Evolutionary conservation across 2,797 vertebrate species (phyloP), one percentile per base, ranked within the genome.

Genomic region (Thripadectes ignobilis): DNA sequence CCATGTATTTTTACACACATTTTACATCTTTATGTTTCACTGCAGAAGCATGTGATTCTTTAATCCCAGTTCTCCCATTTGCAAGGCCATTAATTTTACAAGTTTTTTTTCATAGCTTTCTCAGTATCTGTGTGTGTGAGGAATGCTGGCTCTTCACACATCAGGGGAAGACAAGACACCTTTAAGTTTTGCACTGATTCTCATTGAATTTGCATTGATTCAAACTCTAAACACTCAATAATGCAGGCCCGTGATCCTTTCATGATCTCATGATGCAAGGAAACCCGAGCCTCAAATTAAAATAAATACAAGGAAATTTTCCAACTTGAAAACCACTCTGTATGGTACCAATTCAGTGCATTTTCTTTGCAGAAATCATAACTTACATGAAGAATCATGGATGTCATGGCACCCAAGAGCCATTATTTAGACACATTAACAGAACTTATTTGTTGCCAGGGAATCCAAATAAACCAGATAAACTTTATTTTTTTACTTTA

Each of bases 321-420:
- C 46, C 45, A 59, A 62, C 66, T 65, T 68, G 16, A 26, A 48
- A 85, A 59, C 43, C n/a, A 73, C 9, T 57, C 29, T 66, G 48
- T 43, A 27, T 71, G 91, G 52, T 52, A 91, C 51, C 86, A 41
- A 67, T 82, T 57, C 72, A 51, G 38, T 58, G 54, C 54, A 49
- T 93, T 89, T 68, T 67, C 87, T 85, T 92, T 91, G 54, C 82
- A 92, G 75, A 94, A 95, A 30, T 85, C n/a, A 43, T 80, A 84
- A 91, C 36, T 54, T 45, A 30, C 2, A 11, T 55, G 32, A 82
- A 87, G 89, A 94, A 89, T 38, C 65, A 38, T 14, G 41, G 61
- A 86, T 58, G 29, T 84, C 76, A 67, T 15, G 43, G 85, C 80
- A 93, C 69, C 32, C 26, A 66, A 74, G 9, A 66, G 79, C 36